Conservation (phyloP, 2,888 invertebrate genomes). For the Cheiracanthium punctorium region DNA sequence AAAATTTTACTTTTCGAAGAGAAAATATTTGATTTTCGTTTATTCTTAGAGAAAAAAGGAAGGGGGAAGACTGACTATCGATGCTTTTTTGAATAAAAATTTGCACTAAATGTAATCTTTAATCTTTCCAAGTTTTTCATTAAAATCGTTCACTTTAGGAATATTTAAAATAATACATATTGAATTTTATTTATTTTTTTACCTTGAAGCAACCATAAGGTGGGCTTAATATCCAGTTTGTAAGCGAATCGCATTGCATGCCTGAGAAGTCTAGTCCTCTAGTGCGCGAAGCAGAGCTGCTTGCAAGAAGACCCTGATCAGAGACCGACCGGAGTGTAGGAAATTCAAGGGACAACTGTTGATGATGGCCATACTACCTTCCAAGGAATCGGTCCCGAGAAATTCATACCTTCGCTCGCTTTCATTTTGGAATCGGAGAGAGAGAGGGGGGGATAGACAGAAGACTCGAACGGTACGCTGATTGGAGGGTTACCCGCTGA, state of each 20-base stretch:
- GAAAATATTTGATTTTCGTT: too few relatives aligned
- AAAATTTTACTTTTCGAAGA: too few relatives aligned
- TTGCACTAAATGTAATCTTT: too few relatives aligned
- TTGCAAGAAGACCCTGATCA: not conserved
- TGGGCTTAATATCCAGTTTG: not conserved
- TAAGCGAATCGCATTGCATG: not conserved
- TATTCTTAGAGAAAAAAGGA: too few relatives aligned
- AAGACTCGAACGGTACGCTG: not conserved
- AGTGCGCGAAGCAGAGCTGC: not conserved
- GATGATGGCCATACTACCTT: not conserved
- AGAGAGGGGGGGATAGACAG: not conserved
- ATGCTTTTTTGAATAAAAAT: too few relatives aligned
- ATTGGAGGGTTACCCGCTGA: not conserved
- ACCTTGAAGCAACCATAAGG: not conserved
- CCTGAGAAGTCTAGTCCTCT: not conserved
- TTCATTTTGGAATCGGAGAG: not conserved
- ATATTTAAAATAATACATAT: too few relatives aligned
- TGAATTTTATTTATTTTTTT: too few relatives aligned
- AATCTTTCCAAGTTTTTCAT: too few relatives aligned
- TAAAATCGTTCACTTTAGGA: too few relatives aligned
- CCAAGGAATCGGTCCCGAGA: not conserved
- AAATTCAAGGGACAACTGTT: not conserved
- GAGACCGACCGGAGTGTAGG: not conserved
- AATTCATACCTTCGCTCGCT: not conserved
- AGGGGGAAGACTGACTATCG: too few relatives aligned